phyloP scores from a whole-genome alignment of 1,140 invertebrate species.

The Pseudoatta argentina region DNA sequence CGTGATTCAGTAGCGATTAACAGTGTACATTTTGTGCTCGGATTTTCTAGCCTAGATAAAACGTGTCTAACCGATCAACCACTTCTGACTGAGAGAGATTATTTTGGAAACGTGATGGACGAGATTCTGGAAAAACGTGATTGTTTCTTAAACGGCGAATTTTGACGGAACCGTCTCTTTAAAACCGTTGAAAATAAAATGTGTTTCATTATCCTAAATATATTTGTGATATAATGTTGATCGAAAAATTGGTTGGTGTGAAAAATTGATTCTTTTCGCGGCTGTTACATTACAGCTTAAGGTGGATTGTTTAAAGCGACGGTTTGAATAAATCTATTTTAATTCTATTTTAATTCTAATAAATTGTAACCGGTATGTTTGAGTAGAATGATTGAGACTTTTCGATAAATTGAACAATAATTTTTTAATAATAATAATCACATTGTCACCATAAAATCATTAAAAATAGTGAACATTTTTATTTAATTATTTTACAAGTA shows the following conservation, averaged over 20 bases:
- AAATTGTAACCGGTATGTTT: background rate
- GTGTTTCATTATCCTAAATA: background rate
- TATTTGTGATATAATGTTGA: background rate
- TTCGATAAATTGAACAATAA: background rate
- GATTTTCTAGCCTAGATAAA: slow-evolving; percentile 17
- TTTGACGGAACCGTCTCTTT: slow-evolving; percentile 23
- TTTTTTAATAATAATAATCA: background rate
- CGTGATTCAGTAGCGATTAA: slow-evolving; percentile 50
- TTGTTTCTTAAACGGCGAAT: slow-evolving; percentile 73
- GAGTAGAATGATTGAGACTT: slow-evolving; percentile 3
- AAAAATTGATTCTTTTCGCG: background rate
- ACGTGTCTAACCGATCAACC: background rate
- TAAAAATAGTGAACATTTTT: background rate
- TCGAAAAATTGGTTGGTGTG: background rate
- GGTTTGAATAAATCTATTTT: slow-evolving; percentile 17
- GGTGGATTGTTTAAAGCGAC: slow-evolving; percentile 19
- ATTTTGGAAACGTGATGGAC: slow-evolving; percentile 23
- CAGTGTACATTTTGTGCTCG: background rate
- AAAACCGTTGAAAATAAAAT: background rate
- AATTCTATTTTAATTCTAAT: background rate
- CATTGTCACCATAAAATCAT: slow-evolving; percentile 5
- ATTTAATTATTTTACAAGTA: background rate
- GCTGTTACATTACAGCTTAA: background rate
- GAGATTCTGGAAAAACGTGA: slow-evolving; percentile 75
- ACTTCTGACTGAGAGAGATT: slow-evolving; percentile 41